These are phyloP conservation scores for Drosophila melanica DNA, from an alignment of 1,140 invertebrate genomes.

Conservation along the genomic window DNA sequence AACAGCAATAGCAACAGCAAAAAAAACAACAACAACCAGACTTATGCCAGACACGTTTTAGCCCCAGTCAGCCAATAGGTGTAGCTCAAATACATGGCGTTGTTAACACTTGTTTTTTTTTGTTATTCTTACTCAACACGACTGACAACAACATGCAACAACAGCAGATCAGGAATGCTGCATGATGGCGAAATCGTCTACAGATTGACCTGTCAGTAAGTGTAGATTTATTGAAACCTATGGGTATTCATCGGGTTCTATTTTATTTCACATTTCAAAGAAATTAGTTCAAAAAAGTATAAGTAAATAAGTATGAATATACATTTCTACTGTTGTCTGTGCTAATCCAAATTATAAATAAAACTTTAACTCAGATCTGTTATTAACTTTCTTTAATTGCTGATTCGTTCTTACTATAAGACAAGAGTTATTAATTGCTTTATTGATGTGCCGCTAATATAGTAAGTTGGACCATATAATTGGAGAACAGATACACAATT, in stretches of 20 bases:
- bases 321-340: too few species aligned
- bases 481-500: not conserved
- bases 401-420: too few species aligned
- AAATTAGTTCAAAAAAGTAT: not conserved
- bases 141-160: constrained; percentile 16
- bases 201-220: not conserved
- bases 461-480: too few species aligned
- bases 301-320: too few species aligned
- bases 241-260: not conserved
- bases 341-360: too few species aligned
- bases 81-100: constrained; percentile 35
- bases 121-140: constrained; percentile 44
- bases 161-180: constrained; percentile 10
- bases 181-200: not conserved
- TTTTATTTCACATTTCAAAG: not conserved
- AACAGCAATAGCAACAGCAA: constrained; percentile 5
- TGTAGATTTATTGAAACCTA: not conserved
- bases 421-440: too few species aligned
- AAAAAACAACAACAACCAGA: constrained; percentile 15
- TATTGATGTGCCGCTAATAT: too few species aligned
- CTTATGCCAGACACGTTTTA: constrained; percentile 73
- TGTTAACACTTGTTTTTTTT: constrained; percentile 66
- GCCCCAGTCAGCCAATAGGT: constrained; percentile 56
- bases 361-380: too few species aligned
- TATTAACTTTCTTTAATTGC: too few species aligned